Conservation (phyloP, 2,113 vertebrate species). For the Otis tarda region DNA sequence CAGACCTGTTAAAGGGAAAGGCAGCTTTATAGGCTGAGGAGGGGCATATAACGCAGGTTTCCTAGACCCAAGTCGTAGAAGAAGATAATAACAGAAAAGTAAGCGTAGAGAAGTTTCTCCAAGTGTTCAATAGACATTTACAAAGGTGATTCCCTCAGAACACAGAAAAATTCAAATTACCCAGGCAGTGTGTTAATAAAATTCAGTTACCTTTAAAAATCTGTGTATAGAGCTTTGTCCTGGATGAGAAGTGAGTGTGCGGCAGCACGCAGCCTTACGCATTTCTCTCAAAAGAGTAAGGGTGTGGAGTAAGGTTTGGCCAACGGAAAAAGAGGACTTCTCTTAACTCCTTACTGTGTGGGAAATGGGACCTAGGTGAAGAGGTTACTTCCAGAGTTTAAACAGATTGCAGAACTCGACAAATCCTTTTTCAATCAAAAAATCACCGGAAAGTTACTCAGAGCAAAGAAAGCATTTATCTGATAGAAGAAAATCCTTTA, state of each 20-base stretch:
- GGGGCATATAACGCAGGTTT: not conserved
- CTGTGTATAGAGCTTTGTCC: not conserved
- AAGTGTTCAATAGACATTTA: not conserved
- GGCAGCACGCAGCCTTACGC: not conserved
- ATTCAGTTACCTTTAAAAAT: not conserved
- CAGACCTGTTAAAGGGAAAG: not conserved
- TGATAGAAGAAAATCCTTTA: slow-evolving; percentile 24
- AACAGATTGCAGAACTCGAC: not conserved
- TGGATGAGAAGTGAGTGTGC: not conserved
- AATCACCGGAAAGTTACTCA: slow-evolving; percentile 23
- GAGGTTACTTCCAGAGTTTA: not conserved
- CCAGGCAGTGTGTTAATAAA: not conserved
- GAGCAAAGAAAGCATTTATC: slow-evolving; percentile 1
- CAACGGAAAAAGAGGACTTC: not conserved
- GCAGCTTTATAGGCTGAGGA: not conserved
- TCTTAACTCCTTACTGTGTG: not conserved
- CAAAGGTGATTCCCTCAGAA: not conserved
- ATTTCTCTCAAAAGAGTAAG: not conserved
- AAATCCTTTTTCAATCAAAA: slow-evolving; percentile 39
- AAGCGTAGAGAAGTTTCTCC: not conserved
- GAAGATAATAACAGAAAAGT: not conserved
- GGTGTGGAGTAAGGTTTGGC: not conserved
- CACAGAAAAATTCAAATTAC: not conserved
- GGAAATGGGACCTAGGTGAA: not conserved
- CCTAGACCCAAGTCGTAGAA: not conserved